Evolutionary conservation across 2,113 vertebrate species (phyloP).

Genomic region (Vireo altiloquus): DNA sequence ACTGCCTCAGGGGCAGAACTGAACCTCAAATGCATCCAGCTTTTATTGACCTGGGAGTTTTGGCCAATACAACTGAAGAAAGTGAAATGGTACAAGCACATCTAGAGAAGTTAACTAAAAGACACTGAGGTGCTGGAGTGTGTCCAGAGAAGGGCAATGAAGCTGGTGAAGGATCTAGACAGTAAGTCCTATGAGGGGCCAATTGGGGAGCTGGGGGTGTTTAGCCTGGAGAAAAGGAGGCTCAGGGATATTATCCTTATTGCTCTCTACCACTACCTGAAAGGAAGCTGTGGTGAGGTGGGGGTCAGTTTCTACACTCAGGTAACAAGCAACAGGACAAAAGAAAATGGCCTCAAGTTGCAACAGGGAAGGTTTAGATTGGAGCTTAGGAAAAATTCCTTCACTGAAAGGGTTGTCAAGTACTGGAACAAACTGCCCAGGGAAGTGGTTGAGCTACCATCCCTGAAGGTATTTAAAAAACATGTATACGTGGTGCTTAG

Average conservation of each 20-base stretch:
- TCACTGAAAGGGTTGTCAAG: not conserved
- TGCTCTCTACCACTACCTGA: not conserved
- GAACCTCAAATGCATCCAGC: not conserved
- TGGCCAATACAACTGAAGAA: not conserved
- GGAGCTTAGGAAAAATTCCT: not conserved
- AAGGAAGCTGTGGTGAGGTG: not conserved
- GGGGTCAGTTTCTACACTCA: not conserved
- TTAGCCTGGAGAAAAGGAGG: not conserved
- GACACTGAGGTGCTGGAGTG: not conserved
- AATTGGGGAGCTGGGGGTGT: not conserved
- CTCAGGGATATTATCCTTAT: not conserved
- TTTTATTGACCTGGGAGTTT: not conserved
- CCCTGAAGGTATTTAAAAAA: not conserved
- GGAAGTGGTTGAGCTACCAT: not conserved
- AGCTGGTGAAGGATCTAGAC: not conserved
- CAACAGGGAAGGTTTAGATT: not conserved
- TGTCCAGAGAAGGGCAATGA: not conserved
- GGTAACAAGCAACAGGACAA: not conserved
- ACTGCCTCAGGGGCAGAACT: not conserved
- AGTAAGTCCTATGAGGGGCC: not conserved
- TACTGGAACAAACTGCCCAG: not conserved
- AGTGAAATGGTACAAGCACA: not conserved
- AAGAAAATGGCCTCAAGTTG: not conserved
- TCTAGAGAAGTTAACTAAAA: not conserved
- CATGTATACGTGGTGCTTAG: accelerated